Base-by-base conservation (phyloP, 2,888 invertebrate genomes). In the Pristionchus japonicus region DNA sequence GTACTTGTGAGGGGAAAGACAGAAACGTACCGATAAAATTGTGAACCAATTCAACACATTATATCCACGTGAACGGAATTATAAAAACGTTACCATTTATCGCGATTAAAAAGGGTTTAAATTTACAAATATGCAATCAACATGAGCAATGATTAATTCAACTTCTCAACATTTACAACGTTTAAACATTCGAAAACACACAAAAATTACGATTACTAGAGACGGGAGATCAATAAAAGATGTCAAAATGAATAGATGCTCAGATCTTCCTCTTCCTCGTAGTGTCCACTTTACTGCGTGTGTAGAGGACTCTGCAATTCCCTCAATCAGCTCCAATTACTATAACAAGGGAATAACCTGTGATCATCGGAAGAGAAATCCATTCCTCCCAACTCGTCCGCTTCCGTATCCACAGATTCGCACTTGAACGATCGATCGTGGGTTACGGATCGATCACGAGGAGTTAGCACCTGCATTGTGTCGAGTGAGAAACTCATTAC, bases 41-140 rank as follows among this genome's bases (percentile, higher is more conserved):
- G 43, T 43, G 43, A 43, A 9, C 11, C 6, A 43, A 11, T 11
- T 43, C 43, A 43, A 43, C 43, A 43, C 43, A 9, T 43, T 43
- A 43, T 43, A 43, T 43, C 11, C 43, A 11, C n/a, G n/a, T n/a
- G n/a, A n/a, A n/a, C n/a, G n/a, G n/a, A n/a, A n/a, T n/a, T n/a
- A n/a, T n/a, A n/a, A n/a, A n/a, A n/a, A n/a, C n/a, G 43, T 43
- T 43, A 43, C 43, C 23, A n/a, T 77, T 77, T 77, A 77, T 77
- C n/a, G 4, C 20, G 43, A 34, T 4, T 3, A 43, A 23, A 27
- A 37, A 47, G 15, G 23, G 43, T 15, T 43, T 47, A 3, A 47
- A 40, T 47, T 77, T 77, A 77, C 77, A 77, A 77, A 77, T 47
- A 34, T 47, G n/a, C 37, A 77, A 77, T 77, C 47, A 77, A 77